Evolutionary conservation across 2,113 vertebrate species (phyloP).

Genomic region (Panthera leo): DNA sequence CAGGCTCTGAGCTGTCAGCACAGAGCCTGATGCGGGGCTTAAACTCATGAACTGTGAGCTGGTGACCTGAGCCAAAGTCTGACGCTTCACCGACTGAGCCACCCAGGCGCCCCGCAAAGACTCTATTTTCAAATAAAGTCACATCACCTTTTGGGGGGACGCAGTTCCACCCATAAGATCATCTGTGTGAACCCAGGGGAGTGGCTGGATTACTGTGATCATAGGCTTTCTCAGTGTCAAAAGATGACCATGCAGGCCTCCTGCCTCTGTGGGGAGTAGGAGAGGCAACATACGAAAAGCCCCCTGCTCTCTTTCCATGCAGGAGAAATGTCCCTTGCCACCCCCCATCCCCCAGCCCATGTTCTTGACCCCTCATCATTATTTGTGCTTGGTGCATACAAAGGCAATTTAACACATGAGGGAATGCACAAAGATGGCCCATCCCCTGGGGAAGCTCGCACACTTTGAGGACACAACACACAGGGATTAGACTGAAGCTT

Average conservation of each 20-base stretch:
- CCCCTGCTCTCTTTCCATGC: no score
- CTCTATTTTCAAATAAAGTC: background rate
- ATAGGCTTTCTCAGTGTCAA: background rate
- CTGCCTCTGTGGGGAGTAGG: background rate
- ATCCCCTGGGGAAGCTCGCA: background rate
- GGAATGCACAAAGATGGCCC: background rate
- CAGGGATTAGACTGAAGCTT: background rate
- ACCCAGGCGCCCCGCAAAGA: no score
- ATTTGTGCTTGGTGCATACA: background rate
- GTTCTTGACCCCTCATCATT: no score
- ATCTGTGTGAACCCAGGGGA: background rate
- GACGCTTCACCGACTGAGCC: no score
- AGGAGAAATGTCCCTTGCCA: accelerated
- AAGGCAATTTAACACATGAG: accelerated
- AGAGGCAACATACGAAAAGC: background rate
- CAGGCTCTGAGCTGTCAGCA: no score
- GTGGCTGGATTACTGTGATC: background rate
- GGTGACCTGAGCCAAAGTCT: no score
- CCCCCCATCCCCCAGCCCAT: no score
- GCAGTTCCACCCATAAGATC: background rate
- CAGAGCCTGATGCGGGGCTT: no score
- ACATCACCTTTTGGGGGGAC: accelerated
- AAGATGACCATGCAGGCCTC: accelerated
- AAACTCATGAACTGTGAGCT: no score
- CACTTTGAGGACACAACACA: background rate